Evolutionary conservation across 2,888 invertebrate species (phyloP).

Genomic region (Diogma glabrata): DNA sequence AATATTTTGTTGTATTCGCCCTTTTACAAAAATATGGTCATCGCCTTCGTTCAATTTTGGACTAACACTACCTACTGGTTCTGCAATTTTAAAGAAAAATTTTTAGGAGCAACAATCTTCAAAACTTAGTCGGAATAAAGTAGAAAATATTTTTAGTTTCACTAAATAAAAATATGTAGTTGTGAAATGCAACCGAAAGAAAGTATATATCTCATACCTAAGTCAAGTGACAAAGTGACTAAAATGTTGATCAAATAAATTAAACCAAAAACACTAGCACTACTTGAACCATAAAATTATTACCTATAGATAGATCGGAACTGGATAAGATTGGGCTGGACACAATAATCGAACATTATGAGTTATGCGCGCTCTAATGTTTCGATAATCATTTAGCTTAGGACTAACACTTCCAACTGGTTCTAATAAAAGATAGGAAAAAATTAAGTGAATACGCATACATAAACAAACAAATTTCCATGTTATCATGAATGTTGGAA

Average conservation of each 20-base stretch:
- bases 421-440: constrained; percentile 28
- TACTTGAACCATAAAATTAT: background rate
- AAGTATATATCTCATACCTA: too few relatives aligned
- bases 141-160: too few relatives aligned
- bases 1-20: constrained; percentile 39
- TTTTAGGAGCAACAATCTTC: too few relatives aligned
- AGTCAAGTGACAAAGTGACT: too few relatives aligned
- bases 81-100: constrained; percentile 26
- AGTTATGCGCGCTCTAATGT: constrained; percentile 39
- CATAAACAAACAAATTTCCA: background rate
- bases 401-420: constrained; percentile 41
- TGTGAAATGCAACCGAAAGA: too few relatives aligned
- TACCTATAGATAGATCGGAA: constrained; percentile 58
- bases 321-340: constrained; percentile 65
- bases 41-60: constrained; percentile 60
- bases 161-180: too few relatives aligned
- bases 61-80: constrained; percentile 41
- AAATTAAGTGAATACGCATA: constrained; percentile 17
- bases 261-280: background rate
- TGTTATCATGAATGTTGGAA: constrained; percentile 21
- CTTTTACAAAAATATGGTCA: constrained; percentile 42
- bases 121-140: background rate
- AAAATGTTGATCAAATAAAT: too few relatives aligned
- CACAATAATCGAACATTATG: constrained; percentile 53
- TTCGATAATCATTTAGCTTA: constrained; percentile 56